phyloP scores from a whole-genome alignment of 1,140 invertebrate genomes.

The Monochamus saltuarius region DNA sequence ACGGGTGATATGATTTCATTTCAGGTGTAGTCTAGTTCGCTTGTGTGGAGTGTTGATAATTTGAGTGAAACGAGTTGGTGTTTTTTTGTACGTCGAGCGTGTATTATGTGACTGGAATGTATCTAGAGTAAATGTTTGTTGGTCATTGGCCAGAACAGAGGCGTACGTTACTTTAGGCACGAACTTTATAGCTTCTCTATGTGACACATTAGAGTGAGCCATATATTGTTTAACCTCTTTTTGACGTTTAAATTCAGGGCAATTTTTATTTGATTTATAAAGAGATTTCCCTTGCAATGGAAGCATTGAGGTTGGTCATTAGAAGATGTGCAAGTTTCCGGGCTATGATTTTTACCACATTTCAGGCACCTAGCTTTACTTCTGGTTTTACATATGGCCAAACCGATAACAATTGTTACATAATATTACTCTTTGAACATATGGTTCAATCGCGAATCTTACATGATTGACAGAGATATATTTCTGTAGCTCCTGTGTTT shows the following conservation, averaged over 20 bases:
- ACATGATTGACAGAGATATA: too few relatives aligned
- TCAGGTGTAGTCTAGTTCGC: not conserved
- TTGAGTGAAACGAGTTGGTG: too few relatives aligned
- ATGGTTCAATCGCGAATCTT: too few relatives aligned
- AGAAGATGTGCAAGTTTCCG: not conserved
- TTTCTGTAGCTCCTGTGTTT: too few relatives aligned
- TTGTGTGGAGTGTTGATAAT: not conserved
- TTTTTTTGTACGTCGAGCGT: too few relatives aligned
- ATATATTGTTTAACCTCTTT: conserved; percentile 15
- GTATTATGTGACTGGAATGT: too few relatives aligned
- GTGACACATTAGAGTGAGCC: conserved; percentile 3
- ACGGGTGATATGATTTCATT: too few relatives aligned
- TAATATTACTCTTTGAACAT: too few relatives aligned
- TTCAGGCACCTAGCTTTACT: not conserved
- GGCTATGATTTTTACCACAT: not conserved
- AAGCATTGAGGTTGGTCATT: not conserved
- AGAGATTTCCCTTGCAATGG: conserved; percentile 4
- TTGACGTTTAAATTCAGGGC: not conserved
- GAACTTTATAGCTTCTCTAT: not conserved
- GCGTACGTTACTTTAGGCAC: not conserved
- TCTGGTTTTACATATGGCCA: too few relatives aligned
- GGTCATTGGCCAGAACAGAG: not conserved
- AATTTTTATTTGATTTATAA: not conserved
- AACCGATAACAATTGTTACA: too few relatives aligned
- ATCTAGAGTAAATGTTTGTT: not conserved